Conservation (phyloP, 2,113 vertebrate species). For the Cephalopterus ornatus region DNA sequence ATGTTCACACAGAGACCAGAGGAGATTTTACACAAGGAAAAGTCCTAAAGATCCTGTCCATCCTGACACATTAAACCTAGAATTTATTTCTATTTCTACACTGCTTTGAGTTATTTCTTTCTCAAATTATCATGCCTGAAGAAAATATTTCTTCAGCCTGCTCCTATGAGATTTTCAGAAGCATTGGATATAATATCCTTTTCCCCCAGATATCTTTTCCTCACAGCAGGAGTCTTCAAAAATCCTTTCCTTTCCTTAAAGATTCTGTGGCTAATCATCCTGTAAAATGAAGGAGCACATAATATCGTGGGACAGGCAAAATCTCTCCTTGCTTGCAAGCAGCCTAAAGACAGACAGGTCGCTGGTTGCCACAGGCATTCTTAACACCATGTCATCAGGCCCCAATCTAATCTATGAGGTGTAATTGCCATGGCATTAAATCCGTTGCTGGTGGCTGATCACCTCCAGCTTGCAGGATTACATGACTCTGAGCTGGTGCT, state of each 20-base stretch:
- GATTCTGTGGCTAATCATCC: not conserved
- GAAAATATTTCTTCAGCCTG: not conserved
- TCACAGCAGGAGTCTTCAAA: not conserved
- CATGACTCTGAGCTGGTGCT: not conserved
- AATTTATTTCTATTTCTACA: not conserved
- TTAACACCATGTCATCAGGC: not conserved
- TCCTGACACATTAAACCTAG: not conserved
- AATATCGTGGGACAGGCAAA: not conserved
- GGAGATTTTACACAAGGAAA: not conserved
- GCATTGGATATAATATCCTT: not conserved
- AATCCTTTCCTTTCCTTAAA: not conserved
- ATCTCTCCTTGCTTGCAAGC: not conserved
- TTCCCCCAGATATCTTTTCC: not conserved
- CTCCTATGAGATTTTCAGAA: not conserved
- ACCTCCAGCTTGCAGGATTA: not conserved
- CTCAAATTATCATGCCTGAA: accelerated
- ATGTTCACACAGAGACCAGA: not conserved
- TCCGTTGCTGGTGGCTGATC: not conserved
- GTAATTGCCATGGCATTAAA: not conserved
- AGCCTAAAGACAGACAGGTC: not conserved
- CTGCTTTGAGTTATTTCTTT: not conserved
- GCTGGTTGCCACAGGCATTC: not conserved
- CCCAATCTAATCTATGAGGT: not conserved
- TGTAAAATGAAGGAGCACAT: not conserved
- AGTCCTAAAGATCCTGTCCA: not conserved